Percentiles rank a stretch among this genome's conserved stretches.
phyloP scores from a whole-genome alignment of 1,140 invertebrate species.

The Temnothorax nylanderi region DNA sequence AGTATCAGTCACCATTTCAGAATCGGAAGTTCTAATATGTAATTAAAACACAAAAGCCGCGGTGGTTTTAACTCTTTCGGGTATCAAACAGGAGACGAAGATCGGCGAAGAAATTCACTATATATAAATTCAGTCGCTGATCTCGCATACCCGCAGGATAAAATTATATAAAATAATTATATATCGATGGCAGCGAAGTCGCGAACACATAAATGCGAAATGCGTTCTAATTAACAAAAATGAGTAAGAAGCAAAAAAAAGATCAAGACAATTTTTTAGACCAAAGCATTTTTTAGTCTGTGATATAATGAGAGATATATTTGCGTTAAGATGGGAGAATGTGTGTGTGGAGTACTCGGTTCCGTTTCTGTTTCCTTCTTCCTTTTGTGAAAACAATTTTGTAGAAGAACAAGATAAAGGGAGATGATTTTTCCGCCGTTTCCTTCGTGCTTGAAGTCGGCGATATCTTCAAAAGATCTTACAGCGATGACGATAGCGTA shows the following conservation, averaged over 20 bases:
- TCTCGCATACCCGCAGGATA: constrained; percentile 45
- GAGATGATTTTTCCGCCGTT: constrained; percentile 44
- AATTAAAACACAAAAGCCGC: background rate
- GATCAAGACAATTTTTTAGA: constrained; percentile 81
- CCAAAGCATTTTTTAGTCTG: constrained; percentile 86
- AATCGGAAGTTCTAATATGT: background rate
- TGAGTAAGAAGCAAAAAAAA: constrained; percentile 58
- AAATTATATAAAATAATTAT: constrained; percentile 19
- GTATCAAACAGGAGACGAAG: background rate
- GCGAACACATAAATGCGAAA: constrained; percentile 21
- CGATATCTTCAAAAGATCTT: constrained; percentile 52
- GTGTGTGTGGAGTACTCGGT: constrained; percentile 74
- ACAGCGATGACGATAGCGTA: constrained; percentile 40
- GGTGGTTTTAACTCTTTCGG: background rate
- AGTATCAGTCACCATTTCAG: background rate
- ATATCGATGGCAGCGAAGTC: background rate
- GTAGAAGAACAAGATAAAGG: background rate
- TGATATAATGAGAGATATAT: constrained; percentile 82
- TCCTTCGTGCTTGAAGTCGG: constrained; percentile 45
- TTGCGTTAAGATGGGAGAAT: constrained; percentile 76
- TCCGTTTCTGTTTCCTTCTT: constrained; percentile 51
- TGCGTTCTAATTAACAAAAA: constrained; percentile 32
- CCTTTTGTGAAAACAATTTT: constrained; percentile 39
- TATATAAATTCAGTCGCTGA: background rate
- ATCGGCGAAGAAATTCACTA: background rate